Evolutionary conservation across 2,113 vertebrate genomes (phyloP), one percentile per base, ranked within the genome.

Genomic region (Onychostoma macrolepis): DNA sequence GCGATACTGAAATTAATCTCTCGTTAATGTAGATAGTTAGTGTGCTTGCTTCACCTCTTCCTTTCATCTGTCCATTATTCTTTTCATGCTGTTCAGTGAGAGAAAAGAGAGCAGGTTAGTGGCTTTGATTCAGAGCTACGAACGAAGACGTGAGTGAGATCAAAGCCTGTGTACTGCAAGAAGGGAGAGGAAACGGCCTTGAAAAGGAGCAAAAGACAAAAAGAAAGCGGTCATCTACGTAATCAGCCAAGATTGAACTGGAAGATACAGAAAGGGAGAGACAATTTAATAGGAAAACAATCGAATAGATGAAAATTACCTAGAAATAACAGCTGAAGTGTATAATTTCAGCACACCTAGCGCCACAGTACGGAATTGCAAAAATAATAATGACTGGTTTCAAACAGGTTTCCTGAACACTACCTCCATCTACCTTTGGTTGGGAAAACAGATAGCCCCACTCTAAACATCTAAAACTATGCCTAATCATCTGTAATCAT

Each of bases 261-360:
- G 53, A 69, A 80, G 74, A 63, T 65, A 74, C 38, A 82, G 79
- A 86, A 63, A 88, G 43, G 50, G 84, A 84, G 72, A 72, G 45
- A 63, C 21, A 43, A 38, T n/a, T 61, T 36, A 58, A 83, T 2
- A n/a, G 65, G 21, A 36, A 83, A 33, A 71, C 41, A 71, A 50
- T 2, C 2, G 4, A 15, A 65, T 41, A 65, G 53, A 63, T 33
- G 11, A 19, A 58, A 13, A 24, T 77, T 4, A 77, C 4, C 26
- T 10, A 21, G 7, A 36, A 24, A 72, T 38, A 38, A 21, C 1
- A 72, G 33, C 33, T 15, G 26, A 9, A 10, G 28, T 28, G 63
- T 30, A 28, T 63, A 7, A 69, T 69, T 8, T 38, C 15, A 24
- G 33, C 8, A 9, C 19, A 1, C 6, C 17, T 71, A 36, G 30